Base-by-base conservation (phyloP, 2,113 vertebrate genomes). In the Lophius piscatorius region DNA sequence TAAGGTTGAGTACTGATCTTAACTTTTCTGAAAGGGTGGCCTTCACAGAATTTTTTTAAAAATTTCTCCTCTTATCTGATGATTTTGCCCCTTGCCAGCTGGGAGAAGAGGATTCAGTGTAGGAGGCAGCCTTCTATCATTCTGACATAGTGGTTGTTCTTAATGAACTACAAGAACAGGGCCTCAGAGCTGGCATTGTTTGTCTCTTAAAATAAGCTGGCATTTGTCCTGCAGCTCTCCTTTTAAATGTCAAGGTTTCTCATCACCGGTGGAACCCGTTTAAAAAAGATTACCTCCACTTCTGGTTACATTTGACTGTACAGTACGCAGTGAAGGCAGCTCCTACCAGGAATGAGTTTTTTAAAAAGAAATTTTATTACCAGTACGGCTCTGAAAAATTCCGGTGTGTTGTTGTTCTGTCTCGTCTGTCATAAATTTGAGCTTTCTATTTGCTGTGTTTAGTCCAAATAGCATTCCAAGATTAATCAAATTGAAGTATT, bases 161-260 rank as follows among this genome's bases (percentile, higher is more conserved):
- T 36, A 26, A 58, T 59, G 47, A 45, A 42, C 38, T 56, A 46
- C 38, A 17, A 56, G 56, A 62, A 58, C 70, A 35, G 54, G 35
- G 38, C 22, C 62, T 67, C 12, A 28, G 42, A 10, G 22, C 51
- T 33, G 52, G 14, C 35, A 41, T 41, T 36, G 40, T 66, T 50
- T 55, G 48, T 52, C 54, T 81, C 40, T 55, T 42, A n/a, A 61
- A 64, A 66, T 71, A 56, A 57, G 62, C 41, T 49, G 61, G 56
- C 65, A 41, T 21, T 39, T 38, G 45, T 78, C 31, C 55, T 40
- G 20, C 18, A 24, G 41, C 23, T 55, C 45, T 41, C 51, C 36
- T n/a, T 55, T 44, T 55, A 73, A 68, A 81, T 63, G 63, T 64
- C 67, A 73, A 67, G 57, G 74, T 57, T 67, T 39, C 48, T 41